Base-by-base conservation (phyloP, 2,113 vertebrate genomes). In the Phocoena sinus region DNA sequence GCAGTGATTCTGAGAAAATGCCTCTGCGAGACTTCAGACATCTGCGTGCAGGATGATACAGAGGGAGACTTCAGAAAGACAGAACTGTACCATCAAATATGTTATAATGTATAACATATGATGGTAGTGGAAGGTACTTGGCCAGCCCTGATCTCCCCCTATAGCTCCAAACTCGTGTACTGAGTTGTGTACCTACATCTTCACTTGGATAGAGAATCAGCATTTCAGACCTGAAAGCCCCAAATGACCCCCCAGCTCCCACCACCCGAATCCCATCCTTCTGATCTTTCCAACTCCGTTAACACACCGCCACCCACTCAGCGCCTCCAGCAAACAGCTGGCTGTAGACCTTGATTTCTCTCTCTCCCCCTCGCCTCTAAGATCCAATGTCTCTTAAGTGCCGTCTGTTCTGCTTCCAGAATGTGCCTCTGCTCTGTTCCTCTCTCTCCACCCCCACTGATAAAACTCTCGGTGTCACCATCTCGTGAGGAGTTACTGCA, bases 1-100 rank as follows among this genome's bases (percentile, higher is more conserved):
- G 87, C 63, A 25, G 4, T 6, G 38, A 82, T 65, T 89, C 89
- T 81, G 83, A 96, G 92, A 68, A 95, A 94, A 94, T n/a, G 77
- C 73, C 65, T 95, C 68, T 50, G 63, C 0, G 6, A 63, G 60
- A 77, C n/a, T 12, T 62, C 18, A 82, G 92, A 85, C 73, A 44
- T 47, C n/a, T 41, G 89, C 81, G 33, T 0, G n/a, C 44, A 65
- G 65, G 47, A 23, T 44, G 62, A 71, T 20, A 56, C 0, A 17
- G 41, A 70, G 84, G 38, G 53, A 81, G 63, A 36, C 8, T 6
- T 67, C 2, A 1, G 67, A 82, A 50, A 36, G 89, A 50, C 89
- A 79, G 38, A 67, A 36, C 47, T 25, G 0, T 1, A 31, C 28
- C 68, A 20, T 8, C 63, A 8, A 31, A 33, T 2, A 5, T 1